Evolutionary conservation across 2,113 vertebrate genomes (phyloP), one percentile per base, ranked within the genome.

Genomic region (Mesoclemmys tuberculata): DNA sequence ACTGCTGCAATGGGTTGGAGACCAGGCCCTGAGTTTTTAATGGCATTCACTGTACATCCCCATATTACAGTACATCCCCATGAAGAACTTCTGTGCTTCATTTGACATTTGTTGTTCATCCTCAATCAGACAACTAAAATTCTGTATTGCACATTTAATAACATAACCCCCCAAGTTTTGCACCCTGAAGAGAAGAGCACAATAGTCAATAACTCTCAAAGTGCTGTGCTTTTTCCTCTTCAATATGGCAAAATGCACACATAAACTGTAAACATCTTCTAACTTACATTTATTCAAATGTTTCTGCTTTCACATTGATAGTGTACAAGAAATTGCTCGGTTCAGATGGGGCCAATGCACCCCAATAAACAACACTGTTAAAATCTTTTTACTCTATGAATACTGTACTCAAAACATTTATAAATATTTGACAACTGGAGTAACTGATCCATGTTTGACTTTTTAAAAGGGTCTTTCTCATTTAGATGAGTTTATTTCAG

Each of bases 261-360:
- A 78, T 11, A 94, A 92, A 93, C 84, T 94, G 92, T 93, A 98
- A 98, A 97, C 90, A 90, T 90, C 88, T 89, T 96, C 80, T 92
- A 96, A 64, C 77, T 98, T 80, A 97, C 64, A 89, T 94, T 95
- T 92, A 92, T 96, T 96, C 48, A 94, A 1, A 0, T 48, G 14
- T 92, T 88, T 80, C 88, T 96, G 84, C 85, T 94, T 95, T 95
- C 95, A 96, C 96, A 93, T 87, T 90, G 48, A 88, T 4, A 3
- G 82, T 61, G 80, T 95, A 87, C 84, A 97, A 96, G 82, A 89
- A 56, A 88, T 89, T 93, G 91, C 41, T 92, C 49, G 84, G 89
- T 95, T 95, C 91, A 95, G 38, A 85, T 54, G 18, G 41, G 88
- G 54, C 56, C 52, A 12, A 86, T 6, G 44, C 29, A 27, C 38